These are phyloP conservation scores for Metopolophium dirhodum DNA, from an alignment of 1,140 invertebrate genomes.

Conservation along the genomic window DNA sequence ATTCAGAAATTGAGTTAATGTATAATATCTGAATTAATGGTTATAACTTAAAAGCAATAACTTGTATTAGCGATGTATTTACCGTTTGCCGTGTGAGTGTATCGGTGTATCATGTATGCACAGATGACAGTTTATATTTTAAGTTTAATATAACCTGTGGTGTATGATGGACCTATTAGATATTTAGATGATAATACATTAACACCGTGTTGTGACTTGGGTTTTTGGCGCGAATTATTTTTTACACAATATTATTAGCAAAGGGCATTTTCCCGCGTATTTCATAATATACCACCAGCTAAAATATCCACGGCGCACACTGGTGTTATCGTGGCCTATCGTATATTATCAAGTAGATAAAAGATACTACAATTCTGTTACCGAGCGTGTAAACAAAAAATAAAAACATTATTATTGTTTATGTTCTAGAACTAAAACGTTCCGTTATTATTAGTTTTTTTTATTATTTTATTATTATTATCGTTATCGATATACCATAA, in stretches of 20 bases:
- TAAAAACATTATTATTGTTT: conserved; percentile 2
- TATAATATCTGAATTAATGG: not conserved
- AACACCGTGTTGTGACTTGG: not conserved
- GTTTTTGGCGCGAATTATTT: not conserved
- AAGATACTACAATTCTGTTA: conserved; percentile 7
- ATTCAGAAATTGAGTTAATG: too few species aligned
- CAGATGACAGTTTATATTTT: too few species aligned
- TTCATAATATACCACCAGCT: not conserved
- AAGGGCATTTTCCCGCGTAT: not conserved
- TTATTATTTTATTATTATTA: not conserved
- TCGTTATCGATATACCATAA: not conserved
- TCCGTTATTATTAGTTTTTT: not conserved
- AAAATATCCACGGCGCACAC: not conserved
- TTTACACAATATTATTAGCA: not conserved
- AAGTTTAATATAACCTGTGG: too few species aligned
- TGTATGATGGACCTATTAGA: not conserved
- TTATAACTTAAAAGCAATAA: not conserved
- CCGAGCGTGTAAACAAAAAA: not conserved
- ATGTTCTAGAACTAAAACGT: not conserved
- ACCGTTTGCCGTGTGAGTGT: not conserved
- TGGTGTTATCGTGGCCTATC: not conserved
- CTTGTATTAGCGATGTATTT: not conserved
- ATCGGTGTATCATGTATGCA: too few species aligned
- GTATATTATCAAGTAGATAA: not conserved
- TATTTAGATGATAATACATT: too few species aligned